Percentiles rank a stretch among this genome's conserved stretches.
These are phyloP conservation scores for Akabosia matsudoensis DNA, from an alignment of 1,140 invertebrate species.

Conservation along the genomic window DNA sequence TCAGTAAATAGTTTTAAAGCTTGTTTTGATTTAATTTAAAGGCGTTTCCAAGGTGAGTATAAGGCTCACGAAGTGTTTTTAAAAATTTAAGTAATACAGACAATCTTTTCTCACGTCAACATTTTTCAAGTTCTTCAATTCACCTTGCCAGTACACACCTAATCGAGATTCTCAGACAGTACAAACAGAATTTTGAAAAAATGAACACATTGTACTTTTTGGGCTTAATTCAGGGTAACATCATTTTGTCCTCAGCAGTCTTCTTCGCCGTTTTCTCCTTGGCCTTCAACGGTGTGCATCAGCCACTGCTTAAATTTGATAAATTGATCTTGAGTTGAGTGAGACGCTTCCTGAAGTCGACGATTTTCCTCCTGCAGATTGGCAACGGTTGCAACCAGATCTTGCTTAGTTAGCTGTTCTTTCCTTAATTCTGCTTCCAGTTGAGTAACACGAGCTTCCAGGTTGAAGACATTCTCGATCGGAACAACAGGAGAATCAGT, in stretches of 20 bases:
- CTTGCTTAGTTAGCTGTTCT: conserved; percentile 62
- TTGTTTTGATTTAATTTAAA: no score
- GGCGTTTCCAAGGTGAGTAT: no score
- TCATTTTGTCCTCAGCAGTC: neutral
- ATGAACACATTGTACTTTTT: neutral
- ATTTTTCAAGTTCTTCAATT: no score
- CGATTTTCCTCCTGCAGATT: conserved; percentile 77
- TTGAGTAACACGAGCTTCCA: conserved; percentile 62
- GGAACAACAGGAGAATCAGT: conserved; percentile 15
- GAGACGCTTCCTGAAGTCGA: conserved; percentile 80
- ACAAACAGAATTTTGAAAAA: neutral
- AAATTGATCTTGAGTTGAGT: conserved; percentile 81
- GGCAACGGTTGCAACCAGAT: conserved; percentile 68
- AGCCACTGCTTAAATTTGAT: conserved; percentile 91
- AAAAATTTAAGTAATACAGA: no score
- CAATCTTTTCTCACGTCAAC: no score
- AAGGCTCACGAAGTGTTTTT: no score
- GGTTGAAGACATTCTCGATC: conserved; percentile 49
- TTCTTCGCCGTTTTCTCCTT: conserved; percentile 54
- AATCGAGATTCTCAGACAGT: neutral
- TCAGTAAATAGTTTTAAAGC: neutral
- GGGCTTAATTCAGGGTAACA: no score
- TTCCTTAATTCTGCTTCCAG: conserved; percentile 62
- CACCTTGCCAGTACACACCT: no score
- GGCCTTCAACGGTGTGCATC: conserved; percentile 73